phyloP scores from a whole-genome alignment of 1,140 invertebrate genomes.

The Colletes gigas region DNA sequence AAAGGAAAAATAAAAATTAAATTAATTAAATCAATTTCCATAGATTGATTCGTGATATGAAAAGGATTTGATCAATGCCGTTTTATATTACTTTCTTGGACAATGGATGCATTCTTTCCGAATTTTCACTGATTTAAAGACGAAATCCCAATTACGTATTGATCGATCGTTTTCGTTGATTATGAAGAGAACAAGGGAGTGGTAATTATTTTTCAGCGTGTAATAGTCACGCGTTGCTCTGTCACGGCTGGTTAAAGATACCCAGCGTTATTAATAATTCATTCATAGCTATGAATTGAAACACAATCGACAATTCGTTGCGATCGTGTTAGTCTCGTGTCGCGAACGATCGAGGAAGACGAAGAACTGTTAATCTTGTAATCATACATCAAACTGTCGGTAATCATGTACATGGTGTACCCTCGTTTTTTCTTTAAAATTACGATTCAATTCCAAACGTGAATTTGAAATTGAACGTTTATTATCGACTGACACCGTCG shows the following conservation, averaged over 20 bases:
- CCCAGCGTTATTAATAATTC: constrained; percentile 25
- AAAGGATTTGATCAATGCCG: no score
- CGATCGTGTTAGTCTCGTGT: not conserved
- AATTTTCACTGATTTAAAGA: not conserved
- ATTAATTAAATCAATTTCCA: no score
- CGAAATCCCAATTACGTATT: not conserved
- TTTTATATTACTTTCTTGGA: not conserved
- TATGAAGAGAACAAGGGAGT: not conserved
- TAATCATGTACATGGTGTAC: not conserved
- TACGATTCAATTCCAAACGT: not conserved
- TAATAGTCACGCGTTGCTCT: not conserved
- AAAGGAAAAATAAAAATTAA: no score
- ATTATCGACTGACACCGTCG: not conserved
- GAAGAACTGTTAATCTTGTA: constrained; percentile 1
- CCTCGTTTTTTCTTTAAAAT: not conserved
- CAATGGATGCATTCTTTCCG: not conserved
- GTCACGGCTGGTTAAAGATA: not conserved
- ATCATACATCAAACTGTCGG: not conserved
- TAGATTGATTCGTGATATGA: no score
- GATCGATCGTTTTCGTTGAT: not conserved
- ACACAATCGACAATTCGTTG: not conserved
- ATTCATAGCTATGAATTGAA: constrained; percentile 10
- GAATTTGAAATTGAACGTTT: not conserved
- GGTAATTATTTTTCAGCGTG: not conserved
- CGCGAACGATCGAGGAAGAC: not conserved